Evolutionary conservation across 2,888 invertebrate genomes (phyloP).

Genomic region (Callimorpha dominula): DNA sequence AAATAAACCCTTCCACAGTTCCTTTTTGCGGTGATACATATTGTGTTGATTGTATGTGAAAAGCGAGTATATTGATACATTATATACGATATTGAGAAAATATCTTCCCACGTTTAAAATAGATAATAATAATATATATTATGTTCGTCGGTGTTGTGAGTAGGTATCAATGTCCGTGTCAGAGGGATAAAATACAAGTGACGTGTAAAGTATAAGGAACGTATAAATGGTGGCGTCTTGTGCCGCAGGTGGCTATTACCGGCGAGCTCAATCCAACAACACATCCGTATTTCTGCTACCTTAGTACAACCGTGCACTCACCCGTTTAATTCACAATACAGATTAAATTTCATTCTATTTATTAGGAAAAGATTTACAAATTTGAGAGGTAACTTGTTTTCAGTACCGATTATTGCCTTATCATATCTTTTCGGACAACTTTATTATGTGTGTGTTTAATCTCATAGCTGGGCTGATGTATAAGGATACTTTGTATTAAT

Average conservation of each 20-base stretch:
- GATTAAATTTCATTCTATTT: background rate
- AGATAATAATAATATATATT: background rate
- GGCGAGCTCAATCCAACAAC: slow-evolving; percentile 46
- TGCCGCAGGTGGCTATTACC: slow-evolving; percentile 33
- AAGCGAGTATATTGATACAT: background rate
- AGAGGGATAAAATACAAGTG: slow-evolving; percentile 8
- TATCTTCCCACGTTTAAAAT: background rate
- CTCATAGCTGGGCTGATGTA: background rate
- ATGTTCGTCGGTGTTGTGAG: background rate
- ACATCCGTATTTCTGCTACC: slow-evolving; percentile 41
- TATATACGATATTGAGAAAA: background rate
- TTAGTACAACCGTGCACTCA: slow-evolving; percentile 50
- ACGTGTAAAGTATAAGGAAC: slow-evolving; percentile 20
- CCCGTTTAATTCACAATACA: slow-evolving; percentile 48
- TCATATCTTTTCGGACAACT: background rate
- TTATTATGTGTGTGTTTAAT: background rate
- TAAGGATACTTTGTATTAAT: no score
- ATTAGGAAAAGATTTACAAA: background rate
- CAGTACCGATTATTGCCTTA: background rate
- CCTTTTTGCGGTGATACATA: slow-evolving; percentile 26
- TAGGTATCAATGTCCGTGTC: slow-evolving; percentile 14
- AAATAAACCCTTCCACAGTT: slow-evolving; percentile 28
- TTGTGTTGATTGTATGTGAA: slow-evolving; percentile 22
- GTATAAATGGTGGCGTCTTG: slow-evolving; percentile 28
- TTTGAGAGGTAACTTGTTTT: background rate